Conservation (phyloP, 2,888 invertebrate genomes). For the Linnaemya tessellans region DNA sequence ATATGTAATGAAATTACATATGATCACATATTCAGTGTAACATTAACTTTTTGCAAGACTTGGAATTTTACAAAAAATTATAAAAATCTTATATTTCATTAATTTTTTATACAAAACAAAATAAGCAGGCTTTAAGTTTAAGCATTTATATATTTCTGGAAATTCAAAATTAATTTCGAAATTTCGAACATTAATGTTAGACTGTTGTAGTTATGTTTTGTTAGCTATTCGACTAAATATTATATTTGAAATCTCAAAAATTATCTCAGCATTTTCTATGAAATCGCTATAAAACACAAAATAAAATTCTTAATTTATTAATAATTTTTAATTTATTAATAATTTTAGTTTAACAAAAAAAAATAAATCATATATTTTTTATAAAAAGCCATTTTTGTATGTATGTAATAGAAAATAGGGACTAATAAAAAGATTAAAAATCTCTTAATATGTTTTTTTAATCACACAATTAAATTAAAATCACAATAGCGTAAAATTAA, state of each 20-base stretch:
- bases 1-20: background rate
- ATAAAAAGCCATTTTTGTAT: constrained; percentile 24
- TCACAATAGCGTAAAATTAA: constrained; percentile 13
- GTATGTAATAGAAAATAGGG: constrained; percentile 5
- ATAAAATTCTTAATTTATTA: background rate
- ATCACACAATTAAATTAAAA: constrained; percentile 3
- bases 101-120: background rate
- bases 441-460: background rate
- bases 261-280: background rate
- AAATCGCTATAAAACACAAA: background rate
- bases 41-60: background rate
- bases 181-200: background rate
- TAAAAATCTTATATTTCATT: background rate
- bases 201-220: no score
- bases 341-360: background rate
- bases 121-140: background rate
- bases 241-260: background rate
- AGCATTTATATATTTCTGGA: background rate
- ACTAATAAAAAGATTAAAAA: constrained; percentile 6
- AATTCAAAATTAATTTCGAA: background rate
- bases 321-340: background rate
- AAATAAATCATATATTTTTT: constrained; percentile 36
- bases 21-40: background rate
- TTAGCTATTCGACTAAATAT: no score
- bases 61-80: background rate